Percentiles rank a stretch among this genome's conserved stretches.
Evolutionary conservation across 2,797 vertebrate genomes (phyloP).

Genomic region (Scolopax rusticola): DNA sequence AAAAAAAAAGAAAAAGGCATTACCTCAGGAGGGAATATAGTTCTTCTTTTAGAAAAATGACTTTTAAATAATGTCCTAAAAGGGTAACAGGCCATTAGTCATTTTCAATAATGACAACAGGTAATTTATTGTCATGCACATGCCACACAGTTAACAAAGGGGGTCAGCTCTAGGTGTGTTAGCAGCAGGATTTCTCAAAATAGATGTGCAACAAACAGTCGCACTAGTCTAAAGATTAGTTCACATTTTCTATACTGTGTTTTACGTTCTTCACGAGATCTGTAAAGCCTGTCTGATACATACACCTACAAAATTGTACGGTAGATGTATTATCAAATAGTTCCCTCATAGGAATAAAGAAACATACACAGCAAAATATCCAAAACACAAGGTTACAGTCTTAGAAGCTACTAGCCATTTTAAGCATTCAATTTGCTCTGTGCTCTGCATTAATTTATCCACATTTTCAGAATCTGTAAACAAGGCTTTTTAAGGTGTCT

Average conservation of each 20-base stretch:
- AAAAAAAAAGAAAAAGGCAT: background rate
- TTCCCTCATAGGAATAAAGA: background rate
- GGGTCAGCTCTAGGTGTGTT: conserved; percentile 39
- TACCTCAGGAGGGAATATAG: conserved; percentile 64
- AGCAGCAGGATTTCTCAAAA: conserved; percentile 35
- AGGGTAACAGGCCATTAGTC: conserved; percentile 73
- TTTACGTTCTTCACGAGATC: background rate
- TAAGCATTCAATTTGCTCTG: background rate
- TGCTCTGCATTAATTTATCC: background rate
- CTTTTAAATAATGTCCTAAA: conserved; percentile 81
- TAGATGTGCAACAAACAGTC: conserved; percentile 9
- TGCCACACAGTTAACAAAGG: conserved; percentile 45
- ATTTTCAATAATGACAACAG: conserved; percentile 76
- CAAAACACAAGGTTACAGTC: background rate
- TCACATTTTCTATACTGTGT: background rate
- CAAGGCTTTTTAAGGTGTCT: background rate
- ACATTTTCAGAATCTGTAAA: background rate
- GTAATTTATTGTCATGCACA: conserved; percentile 66
- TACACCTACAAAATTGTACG: background rate
- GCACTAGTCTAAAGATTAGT: background rate
- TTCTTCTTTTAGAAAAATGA: conserved; percentile 76
- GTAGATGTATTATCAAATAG: background rate
- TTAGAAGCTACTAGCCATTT: background rate
- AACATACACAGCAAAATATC: background rate
- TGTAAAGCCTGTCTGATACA: background rate